Evolutionary conservation across 2,888 invertebrate species (phyloP), one percentile per base, ranked within the genome.

Genomic region (Disparrhopalites patrizii): DNA sequence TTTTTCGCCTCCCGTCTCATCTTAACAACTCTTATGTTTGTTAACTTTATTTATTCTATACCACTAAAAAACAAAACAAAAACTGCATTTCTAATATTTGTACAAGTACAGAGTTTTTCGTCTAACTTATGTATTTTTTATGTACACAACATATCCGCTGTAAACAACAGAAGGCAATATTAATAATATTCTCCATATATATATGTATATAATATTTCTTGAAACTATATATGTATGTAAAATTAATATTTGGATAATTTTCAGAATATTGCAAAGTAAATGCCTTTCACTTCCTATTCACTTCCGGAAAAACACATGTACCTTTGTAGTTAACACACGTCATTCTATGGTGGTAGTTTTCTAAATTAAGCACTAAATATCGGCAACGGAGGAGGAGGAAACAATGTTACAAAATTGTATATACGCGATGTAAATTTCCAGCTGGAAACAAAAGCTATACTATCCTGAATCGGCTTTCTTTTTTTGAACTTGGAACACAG

Each of bases 31-130:
- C n/a, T n/a, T n/a, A n/a, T n/a, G n/a, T n/a, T n/a, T n/a, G 23
- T 4, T 25, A 8, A 47, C 47, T 47, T 23, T 23, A 25, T 47
- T 47, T 47, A 13, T 51, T 33, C 51, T 23, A 51, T 61, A 33
- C 18, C 40, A 36, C 47, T 60, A 60, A 30, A 47, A 61, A 31
- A 20, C 61, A 27, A 61, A 61, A n/a, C n/a, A n/a, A 40, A 61
- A 61, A 61, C 50, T 51, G 50, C 51, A 50, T 51, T 61, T 61
- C 51, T 33, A 47, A 61, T 61, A 61, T 61, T 61, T 61, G 61
- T 61, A 61, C 61, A 61, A 61, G 50, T 61, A 61, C 61, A 47
- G 61, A 61, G 61, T 50, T n/a, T n/a, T n/a, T n/a, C n/a, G n/a
- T n/a, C n/a, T 47, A 40, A 28, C 27, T 38, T 40, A 58, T 52